Evolutionary conservation across 92 coral and sea anemone genomes (phyloP).

Genomic region (Epizoanthus scotinus): DNA sequence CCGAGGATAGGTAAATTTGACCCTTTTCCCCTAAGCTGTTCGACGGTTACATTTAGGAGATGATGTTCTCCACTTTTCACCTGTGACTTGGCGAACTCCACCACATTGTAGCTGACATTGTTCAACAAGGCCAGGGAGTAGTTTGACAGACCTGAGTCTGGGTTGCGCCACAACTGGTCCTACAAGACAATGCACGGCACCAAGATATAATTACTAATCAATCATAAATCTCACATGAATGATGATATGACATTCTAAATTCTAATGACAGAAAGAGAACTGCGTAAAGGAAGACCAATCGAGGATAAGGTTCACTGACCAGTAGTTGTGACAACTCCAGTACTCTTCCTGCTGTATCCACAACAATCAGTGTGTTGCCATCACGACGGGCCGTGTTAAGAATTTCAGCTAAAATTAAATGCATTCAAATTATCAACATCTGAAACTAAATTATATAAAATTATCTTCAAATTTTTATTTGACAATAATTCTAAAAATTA

Average conservation of each 20-base stretch:
- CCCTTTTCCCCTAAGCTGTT: too few relatives aligned
- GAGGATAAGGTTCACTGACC: slow-evolving; percentile 43
- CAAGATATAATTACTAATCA: background rate
- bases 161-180: slow-evolving; percentile 98
- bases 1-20: too few relatives aligned
- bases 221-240: background rate
- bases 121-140: slow-evolving; percentile 94
- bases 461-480: too few relatives aligned
- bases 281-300: background rate
- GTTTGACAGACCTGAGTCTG: slow-evolving; percentile 92
- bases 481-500: too few relatives aligned
- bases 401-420: slow-evolving; percentile 69
- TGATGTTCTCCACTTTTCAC: slow-evolving; percentile 42
- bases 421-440: too few relatives aligned
- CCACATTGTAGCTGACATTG: slow-evolving; percentile 96
- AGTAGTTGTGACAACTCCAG: slow-evolving; percentile 92
- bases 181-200: slow-evolving; percentile 19
- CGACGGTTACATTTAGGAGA: too few relatives aligned
- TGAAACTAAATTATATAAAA: too few relatives aligned
- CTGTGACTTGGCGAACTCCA: slow-evolving; percentile 96
- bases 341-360: slow-evolving; percentile 96
- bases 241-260: background rate
- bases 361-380: slow-evolving; percentile 89
- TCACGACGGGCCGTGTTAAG: slow-evolving; percentile 85
- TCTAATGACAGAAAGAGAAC: background rate